These are phyloP conservation scores for Xestia sexstrigata DNA, from an alignment of 2,888 invertebrate genomes.

Conservation along the genomic window DNA sequence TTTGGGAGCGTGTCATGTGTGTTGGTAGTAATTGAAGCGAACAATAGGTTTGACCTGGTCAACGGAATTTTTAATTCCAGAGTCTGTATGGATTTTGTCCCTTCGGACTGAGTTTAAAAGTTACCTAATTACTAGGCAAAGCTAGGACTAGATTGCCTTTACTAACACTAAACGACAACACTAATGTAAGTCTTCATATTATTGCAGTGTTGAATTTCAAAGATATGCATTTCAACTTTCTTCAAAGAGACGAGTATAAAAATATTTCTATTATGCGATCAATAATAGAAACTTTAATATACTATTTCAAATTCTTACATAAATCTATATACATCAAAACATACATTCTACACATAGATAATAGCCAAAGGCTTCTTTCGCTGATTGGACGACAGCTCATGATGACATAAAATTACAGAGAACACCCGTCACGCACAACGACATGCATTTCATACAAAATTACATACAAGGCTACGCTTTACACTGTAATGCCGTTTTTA, in stretches of 20 bases:
- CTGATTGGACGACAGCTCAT: slow-evolving; percentile 60
- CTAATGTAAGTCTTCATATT: not conserved
- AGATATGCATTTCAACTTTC: not conserved
- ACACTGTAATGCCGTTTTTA: slow-evolving; percentile 65
- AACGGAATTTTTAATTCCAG: not conserved
- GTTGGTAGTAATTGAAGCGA: slow-evolving; percentile 2
- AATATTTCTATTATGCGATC: not conserved
- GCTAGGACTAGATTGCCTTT: not conserved
- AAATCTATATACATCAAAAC: no score
- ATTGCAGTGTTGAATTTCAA: not conserved
- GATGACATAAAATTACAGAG: slow-evolving; percentile 62
- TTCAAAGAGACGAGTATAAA: not conserved
- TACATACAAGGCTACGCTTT: slow-evolving; percentile 63
- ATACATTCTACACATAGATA: slow-evolving; percentile 41
- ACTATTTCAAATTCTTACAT: no score
- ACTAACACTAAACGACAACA: not conserved
- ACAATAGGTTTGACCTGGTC: not conserved
- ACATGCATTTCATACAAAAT: slow-evolving; percentile 59
- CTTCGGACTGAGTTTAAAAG: not conserved
- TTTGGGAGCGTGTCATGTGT: slow-evolving; percentile 12
- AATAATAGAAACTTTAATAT: not conserved
- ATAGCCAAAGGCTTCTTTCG: slow-evolving; percentile 46
- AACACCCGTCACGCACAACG: slow-evolving; percentile 66
- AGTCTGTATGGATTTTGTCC: not conserved
- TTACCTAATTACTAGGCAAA: not conserved